Conservation (phyloP, 2,888 invertebrate genomes). For the Morpho helenor region DNA sequence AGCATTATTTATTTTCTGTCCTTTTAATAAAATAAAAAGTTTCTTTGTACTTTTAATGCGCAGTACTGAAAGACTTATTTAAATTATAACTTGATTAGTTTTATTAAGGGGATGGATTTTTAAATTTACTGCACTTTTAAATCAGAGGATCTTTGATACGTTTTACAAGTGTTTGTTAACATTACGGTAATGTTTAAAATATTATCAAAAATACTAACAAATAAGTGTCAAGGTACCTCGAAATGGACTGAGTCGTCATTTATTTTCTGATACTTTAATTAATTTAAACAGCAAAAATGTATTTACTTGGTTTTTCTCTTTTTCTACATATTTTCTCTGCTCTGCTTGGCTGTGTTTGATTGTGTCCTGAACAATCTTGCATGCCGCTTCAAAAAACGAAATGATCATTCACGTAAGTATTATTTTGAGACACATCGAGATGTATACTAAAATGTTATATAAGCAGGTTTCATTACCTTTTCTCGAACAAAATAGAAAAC, state of each 20-base stretch:
- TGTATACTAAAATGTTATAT: slow-evolving; percentile 36
- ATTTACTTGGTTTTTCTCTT: slow-evolving; percentile 87
- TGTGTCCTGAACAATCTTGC: slow-evolving; percentile 88
- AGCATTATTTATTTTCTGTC: slow-evolving; percentile 61
- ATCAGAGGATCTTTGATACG: slow-evolving; percentile 63
- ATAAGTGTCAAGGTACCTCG: slow-evolving; percentile 67
- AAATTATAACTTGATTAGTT: slow-evolving; percentile 13
- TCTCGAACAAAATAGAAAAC: slow-evolving; percentile 22
- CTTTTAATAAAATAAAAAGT: slow-evolving; percentile 42
- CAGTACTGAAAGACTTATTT: no score
- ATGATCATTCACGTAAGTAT: slow-evolving; percentile 88
- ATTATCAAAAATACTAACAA: neutral
- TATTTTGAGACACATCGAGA: slow-evolving; percentile 77
- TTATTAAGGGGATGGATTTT: slow-evolving; percentile 62
- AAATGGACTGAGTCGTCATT: slow-evolving; percentile 70
- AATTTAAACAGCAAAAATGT: slow-evolving; percentile 79
- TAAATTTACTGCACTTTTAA: slow-evolving; percentile 75
- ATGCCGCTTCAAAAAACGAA: slow-evolving; percentile 87
- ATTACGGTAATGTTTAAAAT: no score
- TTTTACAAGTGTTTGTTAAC: neutral
- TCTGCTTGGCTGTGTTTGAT: slow-evolving; percentile 92
- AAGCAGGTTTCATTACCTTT: slow-evolving; percentile 34
- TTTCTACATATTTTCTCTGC: slow-evolving; percentile 89
- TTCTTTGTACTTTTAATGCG: neutral
- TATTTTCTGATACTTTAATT: slow-evolving; percentile 64